phyloP scores from a whole-genome alignment of 2,113 vertebrate genomes.

The Lepidothrix coronata region DNA sequence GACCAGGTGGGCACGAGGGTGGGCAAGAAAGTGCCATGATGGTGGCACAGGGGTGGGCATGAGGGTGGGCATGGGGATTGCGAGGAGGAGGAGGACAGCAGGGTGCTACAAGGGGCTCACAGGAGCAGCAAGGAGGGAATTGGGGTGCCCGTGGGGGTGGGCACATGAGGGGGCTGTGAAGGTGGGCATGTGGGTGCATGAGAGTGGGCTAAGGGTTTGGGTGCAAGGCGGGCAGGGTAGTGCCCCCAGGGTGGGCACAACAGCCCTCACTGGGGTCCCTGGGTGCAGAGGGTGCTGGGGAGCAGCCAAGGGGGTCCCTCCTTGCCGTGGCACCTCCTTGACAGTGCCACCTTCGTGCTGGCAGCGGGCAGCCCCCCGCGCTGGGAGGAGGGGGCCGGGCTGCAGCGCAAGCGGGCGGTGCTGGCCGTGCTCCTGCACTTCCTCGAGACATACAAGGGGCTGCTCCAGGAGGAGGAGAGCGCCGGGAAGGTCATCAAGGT shows the following conservation, averaged over 20 bases:
- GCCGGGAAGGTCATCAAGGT: slow-evolving; percentile 90
- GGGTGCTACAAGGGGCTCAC: too few relatives aligned
- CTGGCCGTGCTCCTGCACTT: slow-evolving; percentile 88
- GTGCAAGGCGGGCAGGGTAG: background rate
- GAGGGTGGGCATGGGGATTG: background rate
- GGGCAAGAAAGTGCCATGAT: background rate
- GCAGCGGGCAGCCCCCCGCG: slow-evolving; percentile 29
- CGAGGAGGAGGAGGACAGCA: too few relatives aligned
- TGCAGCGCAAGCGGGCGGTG: slow-evolving; percentile 85
- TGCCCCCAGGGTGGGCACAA: background rate
- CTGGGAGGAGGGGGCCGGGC: slow-evolving; percentile 71
- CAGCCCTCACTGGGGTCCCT: too few relatives aligned
- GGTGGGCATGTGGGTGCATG: background rate
- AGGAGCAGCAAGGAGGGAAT: background rate
- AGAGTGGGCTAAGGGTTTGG: fast-evolving
- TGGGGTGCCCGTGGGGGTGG: background rate
- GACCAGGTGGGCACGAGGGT: background rate
- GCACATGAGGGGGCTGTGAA: background rate
- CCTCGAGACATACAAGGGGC: slow-evolving; percentile 91
- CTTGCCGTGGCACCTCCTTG: slow-evolving; percentile 48
- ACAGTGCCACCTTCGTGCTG: slow-evolving; percentile 72
- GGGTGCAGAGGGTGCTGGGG: background rate
- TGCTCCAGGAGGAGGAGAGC: slow-evolving; percentile 91
- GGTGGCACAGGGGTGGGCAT: background rate
- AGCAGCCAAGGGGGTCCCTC: background rate